Evolutionary conservation across 2,113 vertebrate species (phyloP), one percentile per base, ranked within the genome.

Genomic region (Rhinolophus ferrumequinum): DNA sequence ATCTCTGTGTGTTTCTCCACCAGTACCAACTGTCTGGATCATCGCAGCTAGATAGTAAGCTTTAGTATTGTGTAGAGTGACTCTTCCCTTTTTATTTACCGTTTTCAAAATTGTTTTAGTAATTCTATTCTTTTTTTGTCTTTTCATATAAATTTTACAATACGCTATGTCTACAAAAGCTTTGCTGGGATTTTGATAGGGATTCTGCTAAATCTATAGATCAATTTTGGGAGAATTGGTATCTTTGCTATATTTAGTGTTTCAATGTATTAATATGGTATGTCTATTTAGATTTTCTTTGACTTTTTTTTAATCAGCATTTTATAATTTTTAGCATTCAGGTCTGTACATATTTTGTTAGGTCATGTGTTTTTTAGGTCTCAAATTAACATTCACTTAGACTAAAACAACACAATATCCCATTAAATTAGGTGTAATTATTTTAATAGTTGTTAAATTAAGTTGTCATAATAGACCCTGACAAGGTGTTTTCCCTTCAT

Each of bases 361-460:
- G 33, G 19, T 70, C 41, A 73, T 79, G 1, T 88, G 11, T 64
- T 81, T 90, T 83, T 86, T 69, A 97, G 35, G 14, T 41, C 30
- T 93, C 54, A 80, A 76, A 38, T 33, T 76, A 72, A 84, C 47
- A 94, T 80, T 30, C 52, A 38, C 13, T 73, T 84, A 79, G 8
- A 79, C 56, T 69, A 58, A 97, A 84, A 90, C 66, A 88, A n/a
- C n/a, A 81, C 3, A 77, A 54, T 70, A 80, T 72, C 18, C 14
- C 62, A 79, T 83, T 95, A 94, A 94, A 67, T 72, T 41, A n/a
- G 19, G 0, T 26, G 77, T 35, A 85, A 70, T 94, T 94, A 93
- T 93, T 94, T 97, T 93, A 88, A 84, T 92, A 76, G 56, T 69
- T 95, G 10, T 95, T 95, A 93, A 86, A 96, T 41, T 84, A 92